These are phyloP conservation scores for Enteromius viviparus DNA, from an alignment of 2,797 vertebrate genomes.

Conservation along the genomic window DNA sequence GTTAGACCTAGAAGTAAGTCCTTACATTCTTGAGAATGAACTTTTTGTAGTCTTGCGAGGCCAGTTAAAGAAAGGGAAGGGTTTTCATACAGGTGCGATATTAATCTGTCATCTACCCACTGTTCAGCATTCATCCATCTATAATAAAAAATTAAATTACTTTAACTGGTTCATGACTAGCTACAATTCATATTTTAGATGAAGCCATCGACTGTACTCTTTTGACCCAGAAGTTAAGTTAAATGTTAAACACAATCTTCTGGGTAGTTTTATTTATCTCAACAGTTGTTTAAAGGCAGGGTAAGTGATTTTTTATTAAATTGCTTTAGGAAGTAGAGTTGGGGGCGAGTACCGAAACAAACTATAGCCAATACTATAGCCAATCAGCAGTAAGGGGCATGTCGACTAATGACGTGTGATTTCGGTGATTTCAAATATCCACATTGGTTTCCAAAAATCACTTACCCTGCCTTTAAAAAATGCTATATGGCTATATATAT, in stretches of 20 bases:
- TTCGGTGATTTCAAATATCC: no score
- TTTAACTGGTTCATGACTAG: not conserved
- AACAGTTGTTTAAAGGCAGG: not conserved
- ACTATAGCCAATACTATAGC: no score
- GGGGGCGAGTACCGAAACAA: no score
- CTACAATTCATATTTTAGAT: not conserved
- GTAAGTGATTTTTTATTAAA: no score
- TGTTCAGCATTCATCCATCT: constrained; percentile 73
- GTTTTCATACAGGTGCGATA: constrained; percentile 73
- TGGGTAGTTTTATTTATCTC: not conserved
- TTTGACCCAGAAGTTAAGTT: not conserved
- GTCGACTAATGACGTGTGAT: no score
- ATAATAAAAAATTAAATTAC: not conserved
- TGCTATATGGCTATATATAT: not conserved
- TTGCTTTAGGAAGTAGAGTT: no score
- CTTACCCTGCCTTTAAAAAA: not conserved
- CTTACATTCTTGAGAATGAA: not conserved
- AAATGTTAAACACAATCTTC: not conserved
- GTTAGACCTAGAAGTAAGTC: not conserved
- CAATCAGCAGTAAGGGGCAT: no score
- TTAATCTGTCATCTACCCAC: constrained; percentile 73
- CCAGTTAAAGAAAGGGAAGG: constrained; percentile 70
- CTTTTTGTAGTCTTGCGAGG: constrained; percentile 65
- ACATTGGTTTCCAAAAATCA: no score
- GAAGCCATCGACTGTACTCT: not conserved